Conservation (phyloP, 2,113 vertebrate genomes). For the Phrynocephalus versicolor region DNA sequence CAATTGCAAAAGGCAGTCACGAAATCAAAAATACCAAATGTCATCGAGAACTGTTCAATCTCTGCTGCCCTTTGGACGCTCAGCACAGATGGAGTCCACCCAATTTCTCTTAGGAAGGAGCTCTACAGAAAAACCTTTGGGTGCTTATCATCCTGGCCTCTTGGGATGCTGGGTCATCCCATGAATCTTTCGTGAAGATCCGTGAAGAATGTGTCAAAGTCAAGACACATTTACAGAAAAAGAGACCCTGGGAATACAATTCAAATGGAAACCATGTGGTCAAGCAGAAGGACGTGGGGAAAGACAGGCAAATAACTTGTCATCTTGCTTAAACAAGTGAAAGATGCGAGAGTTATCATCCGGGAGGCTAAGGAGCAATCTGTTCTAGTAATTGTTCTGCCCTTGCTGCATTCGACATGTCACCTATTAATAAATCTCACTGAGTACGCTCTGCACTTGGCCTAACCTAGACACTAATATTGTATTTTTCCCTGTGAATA, state of each 20-base stretch:
- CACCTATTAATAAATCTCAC: slow-evolving; percentile 14
- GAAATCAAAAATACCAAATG: no score
- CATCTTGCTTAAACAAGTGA: not conserved
- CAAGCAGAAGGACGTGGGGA: slow-evolving; percentile 1
- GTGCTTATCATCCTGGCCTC: no score
- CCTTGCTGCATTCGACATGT: not conserved
- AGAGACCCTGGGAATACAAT: not conserved
- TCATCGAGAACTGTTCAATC: no score
- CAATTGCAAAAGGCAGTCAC: no score
- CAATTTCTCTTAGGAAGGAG: no score
- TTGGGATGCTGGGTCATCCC: no score
- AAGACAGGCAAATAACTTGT: not conserved
- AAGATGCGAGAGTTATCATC: not conserved
- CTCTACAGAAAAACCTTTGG: no score
- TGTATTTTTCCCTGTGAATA: slow-evolving; percentile 36
- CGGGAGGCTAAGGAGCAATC: slow-evolving; percentile 5
- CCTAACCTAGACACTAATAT: not conserved
- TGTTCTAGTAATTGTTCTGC: slow-evolving; percentile 10
- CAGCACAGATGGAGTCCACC: no score
- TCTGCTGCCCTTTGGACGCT: no score
- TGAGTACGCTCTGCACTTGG: not conserved
- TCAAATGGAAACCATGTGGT: slow-evolving; percentile 7
- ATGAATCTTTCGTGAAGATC: no score
- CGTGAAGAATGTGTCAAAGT: no score
- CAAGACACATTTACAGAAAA: no score